Conservation (phyloP, 2,888 invertebrate genomes). For the Endotricha flammealis region DNA sequence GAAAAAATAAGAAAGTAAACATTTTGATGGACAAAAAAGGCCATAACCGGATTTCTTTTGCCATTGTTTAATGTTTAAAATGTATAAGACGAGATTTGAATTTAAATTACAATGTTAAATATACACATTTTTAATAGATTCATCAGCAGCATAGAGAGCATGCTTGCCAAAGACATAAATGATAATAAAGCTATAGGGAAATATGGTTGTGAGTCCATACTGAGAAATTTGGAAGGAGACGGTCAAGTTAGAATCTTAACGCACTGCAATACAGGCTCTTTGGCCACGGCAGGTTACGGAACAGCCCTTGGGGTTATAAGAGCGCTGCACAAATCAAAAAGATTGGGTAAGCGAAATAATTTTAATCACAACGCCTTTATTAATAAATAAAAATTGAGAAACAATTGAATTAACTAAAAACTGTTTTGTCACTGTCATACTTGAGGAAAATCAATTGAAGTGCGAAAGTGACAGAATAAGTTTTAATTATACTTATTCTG, state of each 20-base stretch:
- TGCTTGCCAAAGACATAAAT: slow-evolving; percentile 90
- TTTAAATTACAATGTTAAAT: slow-evolving; percentile 16
- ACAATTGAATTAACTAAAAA: no score
- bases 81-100: no score
- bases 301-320: slow-evolving; percentile 98
- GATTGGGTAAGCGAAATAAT: slow-evolving; percentile 78
- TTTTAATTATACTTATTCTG: no score
- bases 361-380: slow-evolving; percentile 1
- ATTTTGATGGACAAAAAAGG: no score
- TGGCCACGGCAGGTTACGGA: slow-evolving; percentile 97
- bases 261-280: slow-evolving; percentile 98
- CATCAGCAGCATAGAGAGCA: slow-evolving; percentile 85
- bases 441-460: no score
- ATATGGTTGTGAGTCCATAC: slow-evolving; percentile 88
- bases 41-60: no score
- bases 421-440: no score
- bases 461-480: no score
- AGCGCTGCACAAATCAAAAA: slow-evolving; percentile 83
- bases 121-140: slow-evolving; percentile 77
- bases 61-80: no score
- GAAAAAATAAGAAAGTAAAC: neutral
- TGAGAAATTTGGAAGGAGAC: slow-evolving; percentile 77
- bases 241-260: slow-evolving; percentile 88
- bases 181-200: slow-evolving; percentile 93
- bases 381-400: no score